These are phyloP conservation scores for Crypturellus undulatus DNA, from an alignment of 2,113 vertebrate species.

Conservation along the genomic window DNA sequence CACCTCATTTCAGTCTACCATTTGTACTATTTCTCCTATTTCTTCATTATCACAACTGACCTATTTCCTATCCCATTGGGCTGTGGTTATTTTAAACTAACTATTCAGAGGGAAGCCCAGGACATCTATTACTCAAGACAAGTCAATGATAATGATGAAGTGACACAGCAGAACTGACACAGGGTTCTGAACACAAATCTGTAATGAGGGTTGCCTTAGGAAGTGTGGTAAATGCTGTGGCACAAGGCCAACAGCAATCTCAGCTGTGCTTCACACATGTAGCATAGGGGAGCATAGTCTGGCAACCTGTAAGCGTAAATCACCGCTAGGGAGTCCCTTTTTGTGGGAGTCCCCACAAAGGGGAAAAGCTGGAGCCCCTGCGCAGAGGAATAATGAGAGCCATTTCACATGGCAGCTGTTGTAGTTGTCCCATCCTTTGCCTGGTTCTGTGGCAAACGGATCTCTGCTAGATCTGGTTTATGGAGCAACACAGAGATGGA, in stretches of 20 bases:
- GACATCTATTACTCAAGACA: background rate
- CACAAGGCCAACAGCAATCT: background rate
- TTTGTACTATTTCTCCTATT: background rate
- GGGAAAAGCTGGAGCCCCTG: background rate
- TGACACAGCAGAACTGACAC: background rate
- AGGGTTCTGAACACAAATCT: background rate
- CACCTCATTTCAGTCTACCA: background rate
- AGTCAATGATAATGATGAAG: background rate
- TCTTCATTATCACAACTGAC: background rate
- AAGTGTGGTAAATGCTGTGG: background rate
- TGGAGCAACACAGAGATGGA: background rate
- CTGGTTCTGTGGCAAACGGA: background rate
- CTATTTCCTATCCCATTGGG: background rate
- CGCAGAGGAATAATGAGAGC: rapidly evolving
- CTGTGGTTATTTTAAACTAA: background rate
- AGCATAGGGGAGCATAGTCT: rapidly evolving
- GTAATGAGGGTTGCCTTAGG: background rate
- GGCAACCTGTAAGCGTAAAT: background rate
- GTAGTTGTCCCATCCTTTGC: background rate
- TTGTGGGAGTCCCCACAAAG: background rate
- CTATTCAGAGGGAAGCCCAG: rapidly evolving
- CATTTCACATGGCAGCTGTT: background rate
- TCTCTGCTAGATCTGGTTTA: background rate
- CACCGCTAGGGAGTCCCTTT: background rate
- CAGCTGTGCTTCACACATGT: background rate